Evolutionary conservation across 1,140 invertebrate genomes (phyloP).

Genomic region (Pogonomyrmex barbatus): DNA sequence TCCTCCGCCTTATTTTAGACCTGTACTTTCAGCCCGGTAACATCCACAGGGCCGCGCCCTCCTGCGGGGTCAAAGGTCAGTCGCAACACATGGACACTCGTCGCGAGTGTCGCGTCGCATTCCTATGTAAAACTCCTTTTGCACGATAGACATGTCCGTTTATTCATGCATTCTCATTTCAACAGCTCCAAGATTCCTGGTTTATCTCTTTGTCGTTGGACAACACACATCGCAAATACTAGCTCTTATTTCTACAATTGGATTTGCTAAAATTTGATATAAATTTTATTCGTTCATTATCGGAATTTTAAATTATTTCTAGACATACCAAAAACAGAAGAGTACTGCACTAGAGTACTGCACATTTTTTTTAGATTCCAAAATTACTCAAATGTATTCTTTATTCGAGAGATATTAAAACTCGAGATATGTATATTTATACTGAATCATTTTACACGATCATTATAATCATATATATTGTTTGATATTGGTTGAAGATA

Average conservation of each 20-base stretch:
- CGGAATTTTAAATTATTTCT: neutral
- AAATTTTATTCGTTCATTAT: no score
- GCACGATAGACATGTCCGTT: conserved; percentile 48
- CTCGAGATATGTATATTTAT: neutral
- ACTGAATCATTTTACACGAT: neutral
- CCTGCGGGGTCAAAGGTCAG: conserved; percentile 79
- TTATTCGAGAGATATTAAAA: neutral
- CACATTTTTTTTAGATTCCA: neutral
- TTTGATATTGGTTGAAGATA: neutral
- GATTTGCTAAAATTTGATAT: neutral
- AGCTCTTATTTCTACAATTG: neutral
- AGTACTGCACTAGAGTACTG: neutral
- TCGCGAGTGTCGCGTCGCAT: conserved; percentile 83
- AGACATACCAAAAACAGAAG: neutral
- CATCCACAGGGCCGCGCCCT: conserved; percentile 81
- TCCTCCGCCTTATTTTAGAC: conserved; percentile 72
- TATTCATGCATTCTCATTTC: conserved; percentile 44
- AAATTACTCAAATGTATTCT: neutral
- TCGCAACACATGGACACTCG: conserved; percentile 80
- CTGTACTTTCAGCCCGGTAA: conserved; percentile 75
- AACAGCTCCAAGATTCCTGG: neutral
- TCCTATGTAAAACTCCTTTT: conserved; percentile 75
- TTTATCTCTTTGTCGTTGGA: neutral
- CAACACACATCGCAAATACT: neutral
- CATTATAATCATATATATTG: no score